phyloP scores from a whole-genome alignment of 1,140 invertebrate genomes.

The Thaumatotibia leucotreta region DNA sequence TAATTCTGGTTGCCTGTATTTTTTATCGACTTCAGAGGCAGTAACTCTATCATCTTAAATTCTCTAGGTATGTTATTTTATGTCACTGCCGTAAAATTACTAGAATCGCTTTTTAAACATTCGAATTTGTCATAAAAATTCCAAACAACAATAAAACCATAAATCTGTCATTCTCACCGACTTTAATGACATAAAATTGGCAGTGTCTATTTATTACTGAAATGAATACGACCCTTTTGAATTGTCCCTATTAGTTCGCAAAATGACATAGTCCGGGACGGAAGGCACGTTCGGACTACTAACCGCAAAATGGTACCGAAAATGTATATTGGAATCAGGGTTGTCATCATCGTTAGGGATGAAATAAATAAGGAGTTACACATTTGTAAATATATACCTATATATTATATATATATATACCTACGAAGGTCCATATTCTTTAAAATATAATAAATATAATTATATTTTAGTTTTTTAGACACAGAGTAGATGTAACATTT shows the following conservation, averaged over 20 bases:
- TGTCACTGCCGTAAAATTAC: background rate
- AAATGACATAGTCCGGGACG: conserved; percentile 31
- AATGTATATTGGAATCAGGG: background rate
- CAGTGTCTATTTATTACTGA: conserved; percentile 41
- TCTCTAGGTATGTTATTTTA: background rate
- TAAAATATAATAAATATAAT: too few species aligned
- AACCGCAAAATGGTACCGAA: conserved; percentile 24
- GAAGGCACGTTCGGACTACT: conserved; percentile 44
- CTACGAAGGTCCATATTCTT: too few species aligned
- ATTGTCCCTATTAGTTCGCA: conserved; percentile 23
- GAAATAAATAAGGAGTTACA: too few species aligned
- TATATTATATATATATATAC: too few species aligned
- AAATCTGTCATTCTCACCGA: conserved; percentile 32
- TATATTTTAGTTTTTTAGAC: too few species aligned
- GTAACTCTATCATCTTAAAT: background rate
- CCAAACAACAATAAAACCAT: conserved; percentile 27
- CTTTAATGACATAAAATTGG: conserved; percentile 41
- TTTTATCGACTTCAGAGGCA: background rate
- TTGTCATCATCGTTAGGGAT: background rate
- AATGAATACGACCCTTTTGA: conserved; percentile 46
- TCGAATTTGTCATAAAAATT: conserved; percentile 24
- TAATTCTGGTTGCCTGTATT: too few species aligned
- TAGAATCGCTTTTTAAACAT: conserved; percentile 3
- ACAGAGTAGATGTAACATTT: too few species aligned
- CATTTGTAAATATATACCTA: too few species aligned